Base-by-base conservation (phyloP, 2,797 vertebrate species). In the Cynodonichthys magdalenae region DNA sequence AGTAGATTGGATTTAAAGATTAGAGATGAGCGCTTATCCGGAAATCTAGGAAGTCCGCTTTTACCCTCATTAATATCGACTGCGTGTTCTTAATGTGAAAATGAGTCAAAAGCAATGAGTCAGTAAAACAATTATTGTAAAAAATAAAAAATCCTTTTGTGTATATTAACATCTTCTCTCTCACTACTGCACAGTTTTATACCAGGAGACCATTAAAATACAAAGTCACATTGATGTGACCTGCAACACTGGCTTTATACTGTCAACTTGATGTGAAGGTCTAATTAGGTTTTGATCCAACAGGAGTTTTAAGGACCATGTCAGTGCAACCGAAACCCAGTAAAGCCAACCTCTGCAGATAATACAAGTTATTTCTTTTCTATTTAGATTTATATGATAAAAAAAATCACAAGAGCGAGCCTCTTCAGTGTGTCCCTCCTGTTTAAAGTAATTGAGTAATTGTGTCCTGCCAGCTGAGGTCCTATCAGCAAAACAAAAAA, bases 381-480 rank as follows among this genome's bases (percentile, higher is more conserved):
- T 53, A 54, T 81, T 85, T 64, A 52, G 66, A 66, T 83, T 54
- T 63, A 49, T 60, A 67, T 75, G 75, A 84, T 58, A 78, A 60
- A 14, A 60, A 39, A 78, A 83, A 81, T 79, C 79, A 84, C 76
- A 66, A 74, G 75, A 73, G 57, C 56, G 59, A 52, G 54, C 61
- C 69, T 79, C 77, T 71, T 81, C 48, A 58, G 56, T 59, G 72
- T 59, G 34, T 49, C 39, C 46, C 24, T 8, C 61, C 52, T 3
- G 42, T 34, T 63, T 66, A 53, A 53, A 64, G 77, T 67, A 63
- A 83, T 75, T 85, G 55, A n/a, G n/a, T n/a, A n/a, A 76, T 52
- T 71, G 67, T 79, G 75, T 57, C 57, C 79, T 56, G 62, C 76
- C 81, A 81, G 75, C 84, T 75, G 75, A 84, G 76, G 79, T 65